phyloP scores from a whole-genome alignment of 2,888 invertebrate species.

The Bombylius major region DNA sequence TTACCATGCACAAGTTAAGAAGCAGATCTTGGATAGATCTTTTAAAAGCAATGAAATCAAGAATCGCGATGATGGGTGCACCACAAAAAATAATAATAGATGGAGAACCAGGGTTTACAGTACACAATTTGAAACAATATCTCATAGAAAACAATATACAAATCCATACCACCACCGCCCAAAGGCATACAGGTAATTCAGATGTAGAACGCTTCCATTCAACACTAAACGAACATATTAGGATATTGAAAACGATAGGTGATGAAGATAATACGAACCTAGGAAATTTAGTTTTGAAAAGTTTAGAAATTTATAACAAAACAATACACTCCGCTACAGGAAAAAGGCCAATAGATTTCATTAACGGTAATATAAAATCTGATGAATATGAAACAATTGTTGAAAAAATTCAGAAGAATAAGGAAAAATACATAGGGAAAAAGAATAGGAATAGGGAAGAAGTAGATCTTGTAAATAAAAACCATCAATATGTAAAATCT shows the following conservation, averaged over 20 bases:
- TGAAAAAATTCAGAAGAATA: conserved; percentile 5
- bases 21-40: conserved; percentile 9
- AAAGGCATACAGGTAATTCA: conserved; percentile 13
- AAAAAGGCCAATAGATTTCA: conserved; percentile 1
- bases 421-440: conserved; percentile 6
- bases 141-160: conserved; percentile 8
- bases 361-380: background rate
- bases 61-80: conserved; percentile 10
- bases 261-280: conserved; percentile 12
- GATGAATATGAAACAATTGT: background rate
- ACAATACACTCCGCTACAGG: conserved; percentile 11
- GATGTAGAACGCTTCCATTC: conserved; percentile 14
- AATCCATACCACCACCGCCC: conserved; percentile 14
- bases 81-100: conserved; percentile 12
- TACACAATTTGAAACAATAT: conserved; percentile 13
- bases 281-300: conserved; percentile 5
- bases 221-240: conserved; percentile 16
- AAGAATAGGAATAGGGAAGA: background rate
- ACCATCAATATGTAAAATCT: conserved; percentile 1
- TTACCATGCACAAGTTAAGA: conserved; percentile 2
- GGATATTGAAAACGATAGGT: conserved; percentile 14
- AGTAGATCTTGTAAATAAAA: conserved; percentile 10
- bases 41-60: conserved; percentile 11
- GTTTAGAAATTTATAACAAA: conserved; percentile 16
- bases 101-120: conserved; percentile 15